Evolutionary conservation across 2,797 vertebrate genomes (phyloP).

Genomic region (Buceros bicornis): DNA sequence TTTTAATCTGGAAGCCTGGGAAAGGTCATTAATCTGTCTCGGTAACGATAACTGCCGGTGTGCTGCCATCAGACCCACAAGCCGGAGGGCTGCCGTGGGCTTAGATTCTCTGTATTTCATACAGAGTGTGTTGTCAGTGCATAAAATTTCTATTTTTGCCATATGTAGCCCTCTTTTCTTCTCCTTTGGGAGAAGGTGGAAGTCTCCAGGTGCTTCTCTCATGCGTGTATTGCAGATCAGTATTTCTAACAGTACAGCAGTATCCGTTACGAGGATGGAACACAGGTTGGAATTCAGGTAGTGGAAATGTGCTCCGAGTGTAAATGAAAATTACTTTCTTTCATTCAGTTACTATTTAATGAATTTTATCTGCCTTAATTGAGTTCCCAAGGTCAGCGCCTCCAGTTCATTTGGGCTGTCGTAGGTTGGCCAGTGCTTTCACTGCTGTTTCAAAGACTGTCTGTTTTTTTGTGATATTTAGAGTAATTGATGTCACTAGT

Average conservation of each 20-base stretch:
- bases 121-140: neutral
- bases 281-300: neutral
- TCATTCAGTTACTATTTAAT: neutral
- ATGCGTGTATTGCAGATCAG: accelerated
- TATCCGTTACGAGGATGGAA: accelerated
- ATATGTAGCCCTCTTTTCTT: neutral
- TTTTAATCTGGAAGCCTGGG: neutral
- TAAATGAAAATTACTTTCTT: neutral
- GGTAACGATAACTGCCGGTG: neutral
- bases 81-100: neutral
- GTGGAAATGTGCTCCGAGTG: accelerated
- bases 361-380: neutral
- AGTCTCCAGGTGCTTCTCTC: neutral
- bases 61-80: neutral
- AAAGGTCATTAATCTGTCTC: neutral
- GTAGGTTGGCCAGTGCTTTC: neutral
- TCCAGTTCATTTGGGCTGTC: neutral
- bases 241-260: neutral
- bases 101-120: neutral
- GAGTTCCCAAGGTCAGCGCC: neutral
- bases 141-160: neutral
- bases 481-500: neutral
- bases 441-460: neutral
- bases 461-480: neutral
- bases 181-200: neutral